Percentiles rank a stretch among this genome's conserved stretches.
Conservation (phyloP, 2,113 vertebrate species). For the Rattus rattus region DNA sequence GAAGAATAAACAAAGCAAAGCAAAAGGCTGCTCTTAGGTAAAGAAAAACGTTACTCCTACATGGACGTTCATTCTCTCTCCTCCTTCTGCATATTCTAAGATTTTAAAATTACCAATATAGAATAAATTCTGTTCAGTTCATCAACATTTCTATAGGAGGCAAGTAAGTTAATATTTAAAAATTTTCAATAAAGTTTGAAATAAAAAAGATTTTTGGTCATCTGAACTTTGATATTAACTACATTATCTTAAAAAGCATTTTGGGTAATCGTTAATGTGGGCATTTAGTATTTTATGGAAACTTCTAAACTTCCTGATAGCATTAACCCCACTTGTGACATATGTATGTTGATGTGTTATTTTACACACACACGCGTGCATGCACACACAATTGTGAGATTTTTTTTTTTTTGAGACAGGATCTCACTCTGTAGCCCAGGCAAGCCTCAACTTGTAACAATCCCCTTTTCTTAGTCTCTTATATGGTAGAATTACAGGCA, state of each 20-base stretch:
- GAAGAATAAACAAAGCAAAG: background rate
- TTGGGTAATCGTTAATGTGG: conserved; percentile 62
- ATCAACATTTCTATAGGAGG: conserved; percentile 33
- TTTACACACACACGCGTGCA: background rate
- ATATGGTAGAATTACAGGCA: background rate
- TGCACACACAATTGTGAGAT: background rate
- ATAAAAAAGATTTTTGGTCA: conserved; percentile 54
- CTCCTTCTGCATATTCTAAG: background rate
- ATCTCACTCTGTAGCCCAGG: background rate
- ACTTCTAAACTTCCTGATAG: conserved; percentile 16
- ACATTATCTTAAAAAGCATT: conserved; percentile 58
- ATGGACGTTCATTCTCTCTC: background rate
- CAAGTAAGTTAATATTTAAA: conserved; percentile 55
- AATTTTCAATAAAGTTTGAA: conserved; percentile 41
- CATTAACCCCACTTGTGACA: background rate
- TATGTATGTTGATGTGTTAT: background rate
- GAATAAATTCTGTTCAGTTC: background rate
- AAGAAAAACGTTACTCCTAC: conserved; percentile 36
- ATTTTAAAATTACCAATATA: conserved; percentile 49
- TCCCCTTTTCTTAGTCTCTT: background rate
- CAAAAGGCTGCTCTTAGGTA: background rate
- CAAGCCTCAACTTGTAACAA: too few relatives aligned
- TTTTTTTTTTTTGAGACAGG: background rate
- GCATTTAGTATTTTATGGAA: conserved; percentile 4
- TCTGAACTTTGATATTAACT: conserved; percentile 33